Evolutionary conservation across 2,797 vertebrate species (phyloP), one percentile per base, ranked within the genome.

Genomic region (Characodon lateralis): DNA sequence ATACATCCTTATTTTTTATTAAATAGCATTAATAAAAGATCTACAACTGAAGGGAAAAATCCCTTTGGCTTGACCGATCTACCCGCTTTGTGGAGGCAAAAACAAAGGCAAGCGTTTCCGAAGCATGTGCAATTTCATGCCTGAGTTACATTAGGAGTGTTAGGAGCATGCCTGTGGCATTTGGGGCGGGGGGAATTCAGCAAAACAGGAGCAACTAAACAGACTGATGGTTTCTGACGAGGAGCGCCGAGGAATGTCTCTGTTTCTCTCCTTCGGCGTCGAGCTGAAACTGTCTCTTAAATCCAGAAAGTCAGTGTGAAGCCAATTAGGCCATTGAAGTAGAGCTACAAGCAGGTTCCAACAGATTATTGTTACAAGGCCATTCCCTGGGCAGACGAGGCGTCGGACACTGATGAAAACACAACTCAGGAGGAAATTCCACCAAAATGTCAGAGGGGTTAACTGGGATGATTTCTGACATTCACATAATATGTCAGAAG

Each of bases 111-210:
- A 31, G 51, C 48, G 7, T 58, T 78, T 87, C 79, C n/a, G 24
- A 93, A 91, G 87, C 71, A 75, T 59, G 79, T 80, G 85, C 78
- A 91, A 94, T 94, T 93, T 92, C 88, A 92, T 66, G 89, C 83
- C 88, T 79, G 85, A 83, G 55, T 81, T 83, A 58, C 26, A 2
- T 88, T 88, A 87, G 81, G 90, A 90, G 84, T 86, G 86, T 92
- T 91, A 88, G 43, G 61, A 92, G 89, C 51, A 48, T 53, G 70
- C 82, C 78, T 65, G 78, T 9, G 51, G 88, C 20, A 48, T 78
- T n/a, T 13, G 70, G 69, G 35, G 26, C 24, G 39, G 20, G 77
- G 84, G 81, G 71, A 66, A 80, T 73, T 63, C 83, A 80, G 77
- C 78, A 85, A 88, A 87, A 89, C 83, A 79, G 86, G 78, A 73